Base-by-base conservation (phyloP, 2,113 vertebrate species). In the Theristicus caerulescens region DNA sequence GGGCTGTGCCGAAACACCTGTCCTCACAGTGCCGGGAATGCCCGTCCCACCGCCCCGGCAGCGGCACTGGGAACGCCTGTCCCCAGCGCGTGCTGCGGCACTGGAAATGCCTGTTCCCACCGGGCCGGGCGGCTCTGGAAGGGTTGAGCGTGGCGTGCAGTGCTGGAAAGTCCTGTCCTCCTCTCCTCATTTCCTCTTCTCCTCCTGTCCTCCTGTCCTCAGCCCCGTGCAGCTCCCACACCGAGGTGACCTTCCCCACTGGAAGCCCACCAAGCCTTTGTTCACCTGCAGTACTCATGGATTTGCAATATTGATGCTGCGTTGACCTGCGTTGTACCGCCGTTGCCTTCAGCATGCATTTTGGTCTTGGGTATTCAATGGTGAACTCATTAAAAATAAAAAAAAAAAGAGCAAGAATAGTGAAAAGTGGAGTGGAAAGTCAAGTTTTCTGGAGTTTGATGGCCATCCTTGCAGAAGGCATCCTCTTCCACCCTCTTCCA, bases 81-180 rank as follows among this genome's bases (percentile, higher is more conserved):
- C 34, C 49, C 27, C 10, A 1, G 12, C 7, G 3, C 0, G 0
- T 3, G 19, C 25, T 0, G 6, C 10, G 1, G 47, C 79, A 76
- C 87, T 86, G 87, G 87, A 91, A 96, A 91, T 89, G 69, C 84
- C 90, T 82, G 91, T 79, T 92, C 65, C 73, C 85, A 64, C 47
- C 1, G 1, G 25, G 17, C 6, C 0, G 0, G 58, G 32, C 4
- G 17, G 42, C 69, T 84, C 73, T 66, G 65, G 47, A 80, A 83
- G 26, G 13, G n/a, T 5, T 76, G 57, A 96, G 36, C 1, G 4
- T 38, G 34, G 51, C 5, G 2, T 61, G 26, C 5, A 24, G 58
- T n/a, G 59, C 49, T 73, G 58, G 69, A 58, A 88, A 91, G 57
- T 16, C 19, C 71, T 36, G 5, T 86, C 25, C 26, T 15, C 25